Percentiles rank a stretch among this genome's conserved stretches.
Evolutionary conservation across 2,888 invertebrate genomes (phyloP).

Genomic region (Lissonota sp.): DNA sequence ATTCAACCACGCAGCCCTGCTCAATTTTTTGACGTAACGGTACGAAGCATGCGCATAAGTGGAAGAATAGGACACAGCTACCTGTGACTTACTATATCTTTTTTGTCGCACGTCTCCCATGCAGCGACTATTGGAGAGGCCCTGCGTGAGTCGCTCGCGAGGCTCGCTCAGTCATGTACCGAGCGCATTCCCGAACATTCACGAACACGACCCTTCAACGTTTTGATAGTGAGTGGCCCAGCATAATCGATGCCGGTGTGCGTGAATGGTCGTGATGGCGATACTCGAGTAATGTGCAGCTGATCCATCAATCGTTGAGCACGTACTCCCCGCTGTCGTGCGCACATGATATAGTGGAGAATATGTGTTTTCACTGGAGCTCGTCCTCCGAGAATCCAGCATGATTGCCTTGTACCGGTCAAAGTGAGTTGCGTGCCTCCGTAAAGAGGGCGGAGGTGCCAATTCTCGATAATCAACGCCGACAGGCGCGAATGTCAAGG

Average conservation of each 20-base stretch:
- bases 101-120: too few relatives aligned
- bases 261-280: too few relatives aligned
- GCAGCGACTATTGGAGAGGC: too few relatives aligned
- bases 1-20: too few relatives aligned
- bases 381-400: conserved; percentile 63
- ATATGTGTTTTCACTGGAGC: conserved; percentile 52
- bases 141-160: too few relatives aligned
- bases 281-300: conserved; percentile 64
- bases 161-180: too few relatives aligned
- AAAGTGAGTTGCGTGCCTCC: conserved; percentile 60
- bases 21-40: too few relatives aligned
- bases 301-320: conserved; percentile 72
- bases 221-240: conserved; percentile 15
- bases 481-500: conserved; percentile 31
- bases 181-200: too few relatives aligned
- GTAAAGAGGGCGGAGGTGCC: conserved; percentile 46
- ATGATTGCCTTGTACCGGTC: conserved; percentile 24
- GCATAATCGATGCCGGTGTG: conserved; percentile 37
- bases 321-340: too few relatives aligned
- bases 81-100: too few relatives aligned
- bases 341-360: conserved; percentile 49
- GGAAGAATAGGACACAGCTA: too few relatives aligned
- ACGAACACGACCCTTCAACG: neutral
- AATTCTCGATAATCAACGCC: conserved; percentile 36
- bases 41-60: too few relatives aligned